Evolutionary conservation across 1,140 invertebrate genomes (phyloP), one percentile per base, ranked within the genome.

Genomic region (Heliconius himera): DNA sequence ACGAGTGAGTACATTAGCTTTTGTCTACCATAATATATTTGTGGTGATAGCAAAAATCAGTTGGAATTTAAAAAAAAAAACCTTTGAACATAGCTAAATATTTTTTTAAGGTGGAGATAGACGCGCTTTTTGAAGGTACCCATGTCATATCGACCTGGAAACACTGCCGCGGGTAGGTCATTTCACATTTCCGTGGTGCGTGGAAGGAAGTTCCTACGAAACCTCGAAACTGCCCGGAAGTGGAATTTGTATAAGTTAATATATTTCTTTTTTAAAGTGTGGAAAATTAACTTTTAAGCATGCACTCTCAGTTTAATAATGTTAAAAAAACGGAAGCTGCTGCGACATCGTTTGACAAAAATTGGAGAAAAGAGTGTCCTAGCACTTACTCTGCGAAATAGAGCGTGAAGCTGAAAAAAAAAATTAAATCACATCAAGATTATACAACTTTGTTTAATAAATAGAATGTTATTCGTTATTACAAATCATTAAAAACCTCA

Each of bases 401-500:
- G 41, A 51, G 4, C n/a, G 8, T 56, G 20, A 22, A 56, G 54
- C 20, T n/a, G 3, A 46, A 13, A 41, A 46, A 46, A 46, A 13
- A 11, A 13, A 5, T 8, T 8, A 54, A 11, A 56, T 22, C 1
- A 9, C 9, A n/a, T 22, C n/a, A 56, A 8, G 3, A 56, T 22
- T 56, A 11, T 22, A 60, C n/a, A 11, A 18, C 4, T 1, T 29
- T 22, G 11, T 29, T 0, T 22, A 22, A 56, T 22, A 66, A 29
- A 66, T 29, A 29, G 3, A 66, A 66, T 9, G 8, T 26, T 66
- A 11, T 66, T 66, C 41, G 13, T 46, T 66, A 26, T 26, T 6
- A 29, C 29, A 6, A 8, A 66, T 66, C 60, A 66, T 66, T 66
- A 66, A 66, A 66, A 66, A 66, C 60, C 11, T 66, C 60, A 66